These are phyloP conservation scores for Parapsyche elsis DNA, from an alignment of 1,140 invertebrate genomes.

Conservation along the genomic window DNA sequence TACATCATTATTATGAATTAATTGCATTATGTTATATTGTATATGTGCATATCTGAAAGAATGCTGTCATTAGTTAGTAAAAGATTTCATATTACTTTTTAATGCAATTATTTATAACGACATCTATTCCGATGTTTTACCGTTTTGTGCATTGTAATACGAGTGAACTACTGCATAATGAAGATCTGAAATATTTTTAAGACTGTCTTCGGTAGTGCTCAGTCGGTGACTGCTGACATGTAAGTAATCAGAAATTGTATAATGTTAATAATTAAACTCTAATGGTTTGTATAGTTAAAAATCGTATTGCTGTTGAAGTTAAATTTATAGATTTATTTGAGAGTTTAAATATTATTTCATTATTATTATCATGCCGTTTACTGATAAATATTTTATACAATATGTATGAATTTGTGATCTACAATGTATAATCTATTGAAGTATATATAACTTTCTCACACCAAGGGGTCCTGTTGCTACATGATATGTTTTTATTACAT, in stretches of 20 bases:
- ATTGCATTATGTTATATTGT: too few species aligned
- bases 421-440: too few species aligned
- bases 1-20: too few species aligned
- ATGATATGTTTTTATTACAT: neutral
- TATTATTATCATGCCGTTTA: neutral
- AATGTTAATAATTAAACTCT: constrained; percentile 1
- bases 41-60: too few species aligned
- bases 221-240: neutral
- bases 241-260: neutral
- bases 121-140: too few species aligned
- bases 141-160: too few species aligned
- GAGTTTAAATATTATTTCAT: constrained; percentile 14
- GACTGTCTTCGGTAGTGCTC: neutral
- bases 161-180: neutral
- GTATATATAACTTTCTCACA: too few species aligned
- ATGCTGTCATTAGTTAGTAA: neutral
- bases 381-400: too few species aligned
- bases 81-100: constrained; percentile 1
- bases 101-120: neutral
- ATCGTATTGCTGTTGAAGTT: constrained; percentile 24
- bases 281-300: constrained; percentile 20
- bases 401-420: too few species aligned
- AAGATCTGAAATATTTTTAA: constrained; percentile 20
- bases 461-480: neutral
- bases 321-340: constrained; percentile 27